Conservation (phyloP, 2,797 vertebrate species). For the Poeciliopsis gracilis region DNA sequence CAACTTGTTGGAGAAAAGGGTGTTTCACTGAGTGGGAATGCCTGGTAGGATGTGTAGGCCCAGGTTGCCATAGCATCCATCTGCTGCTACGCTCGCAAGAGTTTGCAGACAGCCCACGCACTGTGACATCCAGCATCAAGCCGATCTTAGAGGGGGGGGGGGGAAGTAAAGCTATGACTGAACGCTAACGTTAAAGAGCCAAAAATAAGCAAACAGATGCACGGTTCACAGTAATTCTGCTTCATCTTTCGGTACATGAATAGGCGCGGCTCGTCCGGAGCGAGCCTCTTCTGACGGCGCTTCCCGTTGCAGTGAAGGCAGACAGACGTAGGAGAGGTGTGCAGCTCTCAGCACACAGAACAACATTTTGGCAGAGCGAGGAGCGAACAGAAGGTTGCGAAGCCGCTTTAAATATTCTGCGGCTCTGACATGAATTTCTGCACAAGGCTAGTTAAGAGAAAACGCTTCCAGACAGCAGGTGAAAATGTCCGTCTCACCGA, state of each 20-base stretch:
- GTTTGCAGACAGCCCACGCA: constrained; percentile 82
- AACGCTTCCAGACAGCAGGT: constrained; percentile 3
- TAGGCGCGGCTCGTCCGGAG: neutral
- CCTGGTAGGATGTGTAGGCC: constrained; percentile 85
- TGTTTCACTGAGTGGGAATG: constrained; percentile 85
- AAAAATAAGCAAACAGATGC: constrained; percentile 39
- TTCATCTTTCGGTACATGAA: constrained; percentile 1
- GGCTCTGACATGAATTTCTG: constrained; percentile 17
- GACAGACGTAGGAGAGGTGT: constrained; percentile 37
- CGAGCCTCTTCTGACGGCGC: neutral
- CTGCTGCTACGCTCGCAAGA: constrained; percentile 82
- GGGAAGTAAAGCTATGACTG: constrained; percentile 50
- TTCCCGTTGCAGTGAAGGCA: constrained; percentile 7
- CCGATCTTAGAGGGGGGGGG: constrained; percentile 55
- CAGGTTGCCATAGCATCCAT: constrained; percentile 83
- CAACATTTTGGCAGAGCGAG: constrained; percentile 26
- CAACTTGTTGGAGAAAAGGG: constrained; percentile 59
- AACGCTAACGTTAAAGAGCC: constrained; percentile 44
- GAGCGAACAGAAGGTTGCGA: constrained; percentile 41
- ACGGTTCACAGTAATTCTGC: constrained; percentile 6
- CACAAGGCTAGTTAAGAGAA: neutral
- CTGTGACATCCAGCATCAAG: constrained; percentile 76
- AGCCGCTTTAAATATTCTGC: constrained; percentile 34
- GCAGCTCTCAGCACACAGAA: constrained; percentile 8
- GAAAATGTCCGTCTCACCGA: neutral